Evolutionary conservation across 1,140 invertebrate species (phyloP), one percentile per base, ranked within the genome.

Genomic region (Sarcophaga peregrina): DNA sequence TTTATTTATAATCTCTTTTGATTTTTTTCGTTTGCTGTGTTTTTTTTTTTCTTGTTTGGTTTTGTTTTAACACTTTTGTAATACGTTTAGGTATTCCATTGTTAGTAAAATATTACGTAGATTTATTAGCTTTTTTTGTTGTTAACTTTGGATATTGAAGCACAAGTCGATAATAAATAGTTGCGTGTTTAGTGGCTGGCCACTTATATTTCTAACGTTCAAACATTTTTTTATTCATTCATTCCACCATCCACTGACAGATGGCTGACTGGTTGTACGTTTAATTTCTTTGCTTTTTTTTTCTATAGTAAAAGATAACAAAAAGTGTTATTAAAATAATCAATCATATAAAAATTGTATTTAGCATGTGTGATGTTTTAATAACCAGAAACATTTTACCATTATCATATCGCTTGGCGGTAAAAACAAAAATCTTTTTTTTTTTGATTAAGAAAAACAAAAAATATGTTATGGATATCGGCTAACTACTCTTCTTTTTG

Each of bases 21-120:
- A 6, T 72, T 20, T 25, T 20, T 72, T 25, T n/a, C n/a, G n/a
- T n/a, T 20, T 72, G 3, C 7, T 62, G 15, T 62, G 1, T 62
- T 15, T 62, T n/a, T 13, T 15, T 62, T 25, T 9, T 9, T 72
- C 20, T 72, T 7, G n/a, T 72, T 72, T 62, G 20, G 5, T 17
- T 48, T 76, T 48, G 48, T 76, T 74, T 78, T 78, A 76, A 76
- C 74, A 76, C 74, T 52, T 78, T 78, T 78, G 75, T 78, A 78
- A 78, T n/a, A 78, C 47, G 20, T 78, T 52, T 68, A 68, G 62
- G 17, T 25, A 68, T 20, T 68, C 62, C 62, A 68, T 68, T 68
- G 17, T 37, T 37, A 37, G 25, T 4, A 37, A 37, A 37, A 37
- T 37, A 68, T 68, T 68, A 68, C 62, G 62, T 68, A 52, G 8